Percentiles rank a stretch among this genome's conserved stretches.
Conservation (phyloP, 2,797 vertebrate species). For the Thripadectes ignobilis region DNA sequence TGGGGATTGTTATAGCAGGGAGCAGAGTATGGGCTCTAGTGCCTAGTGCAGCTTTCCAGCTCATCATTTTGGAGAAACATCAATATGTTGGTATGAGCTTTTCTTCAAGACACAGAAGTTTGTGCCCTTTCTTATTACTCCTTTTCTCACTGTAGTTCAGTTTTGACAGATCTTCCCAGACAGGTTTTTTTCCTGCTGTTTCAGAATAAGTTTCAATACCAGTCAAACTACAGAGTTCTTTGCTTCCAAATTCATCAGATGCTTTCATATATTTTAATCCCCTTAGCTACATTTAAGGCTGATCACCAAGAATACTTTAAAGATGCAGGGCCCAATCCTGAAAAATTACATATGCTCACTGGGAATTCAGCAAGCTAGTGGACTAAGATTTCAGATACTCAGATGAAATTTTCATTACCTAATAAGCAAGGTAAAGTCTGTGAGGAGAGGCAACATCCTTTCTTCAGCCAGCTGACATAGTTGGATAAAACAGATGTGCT, state of each 20-base stretch:
- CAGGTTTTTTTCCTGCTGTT: not conserved
- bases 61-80: slow-evolving; percentile 34
- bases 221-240: not conserved
- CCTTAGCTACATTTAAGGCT: not conserved
- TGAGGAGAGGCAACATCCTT: not conserved
- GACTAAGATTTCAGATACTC: not conserved
- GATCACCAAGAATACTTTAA: not conserved
- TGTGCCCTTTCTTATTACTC: slow-evolving; percentile 32
- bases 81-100: not conserved
- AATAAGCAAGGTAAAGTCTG: not conserved
- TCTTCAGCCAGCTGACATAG: not conserved
- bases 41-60: not conserved
- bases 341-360: not conserved
- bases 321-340: not conserved
- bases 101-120: slow-evolving; percentile 33
- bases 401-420: not conserved
- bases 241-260: not conserved
- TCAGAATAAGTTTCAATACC: not conserved
- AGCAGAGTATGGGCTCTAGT: not conserved
- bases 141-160: not conserved
- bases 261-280: not conserved
- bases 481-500: not conserved
- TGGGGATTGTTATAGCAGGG: not conserved
- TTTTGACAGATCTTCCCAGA: slow-evolving; percentile 17
- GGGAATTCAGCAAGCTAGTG: not conserved